Base-by-base conservation (phyloP, 2,888 invertebrate species). In the Micoletzkya japonica region DNA sequence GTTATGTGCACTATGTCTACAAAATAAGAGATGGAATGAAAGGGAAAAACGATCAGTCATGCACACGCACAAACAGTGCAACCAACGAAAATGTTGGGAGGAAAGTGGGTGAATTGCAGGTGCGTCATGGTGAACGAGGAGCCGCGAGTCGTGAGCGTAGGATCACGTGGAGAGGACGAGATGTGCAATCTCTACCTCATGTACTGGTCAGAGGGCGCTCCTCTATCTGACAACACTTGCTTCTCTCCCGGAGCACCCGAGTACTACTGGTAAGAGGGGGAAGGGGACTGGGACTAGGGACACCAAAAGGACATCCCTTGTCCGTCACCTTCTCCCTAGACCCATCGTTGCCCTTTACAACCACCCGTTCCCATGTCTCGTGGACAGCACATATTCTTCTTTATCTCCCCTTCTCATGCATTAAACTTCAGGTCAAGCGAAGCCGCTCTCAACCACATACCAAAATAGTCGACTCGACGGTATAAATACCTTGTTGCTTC, bases 131-230 rank as follows among this genome's bases (percentile, higher is more conserved):
- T 77, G 37, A 85, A 85, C 75, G 75, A 79, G 34, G 81, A 82
- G 70, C 72, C 85, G 63, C 73, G 74, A 30, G 76, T 72, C 14
- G 78, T 84, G 24, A 57, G 68, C 24, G 80, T 84, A 70, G 84
- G 86, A 28, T 71, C 81, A 7, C 82, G 84, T 24, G 83, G 82
- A 26, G 78, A 81, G 24, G 86, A 86, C 71, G 86, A 86, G 74
- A 87, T 86, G 86, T 86, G 86, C 82, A 87, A 86, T 74, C 86
- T 87, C 75, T 77, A 79, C 72, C 73, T 86, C 67, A 85, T 86
- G 83, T 86, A 85, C 72, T 84, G 82, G 82, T 79, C 81, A 10
- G 79, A 85, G 28, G 77, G 74, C 14, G 74, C n/a, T 4, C 10
- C 37, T 28, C 76, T 81, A 60, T 61, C 58, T 6, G 79, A 83